Percentiles rank a stretch among this genome's conserved stretches.
Evolutionary conservation across 2,888 invertebrate genomes (phyloP).

Genomic region (Entomobrya proxima): DNA sequence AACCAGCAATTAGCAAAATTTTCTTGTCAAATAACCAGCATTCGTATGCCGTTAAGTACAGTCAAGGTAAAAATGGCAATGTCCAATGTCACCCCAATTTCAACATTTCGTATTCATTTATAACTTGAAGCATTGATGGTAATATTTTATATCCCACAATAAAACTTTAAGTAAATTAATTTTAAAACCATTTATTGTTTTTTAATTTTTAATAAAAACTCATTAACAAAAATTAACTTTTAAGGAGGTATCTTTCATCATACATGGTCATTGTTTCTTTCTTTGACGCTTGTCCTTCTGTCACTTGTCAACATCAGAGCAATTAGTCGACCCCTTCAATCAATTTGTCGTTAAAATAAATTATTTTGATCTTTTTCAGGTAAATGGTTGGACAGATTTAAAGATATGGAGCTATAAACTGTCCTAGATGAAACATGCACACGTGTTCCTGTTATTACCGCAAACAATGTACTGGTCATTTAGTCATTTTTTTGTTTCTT

Average conservation of each 20-base stretch:
- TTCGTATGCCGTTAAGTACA: background rate
- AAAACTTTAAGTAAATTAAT: background rate
- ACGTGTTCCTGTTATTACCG: no score
- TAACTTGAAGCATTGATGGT: background rate
- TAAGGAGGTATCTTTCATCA: no score
- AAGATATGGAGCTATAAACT: no score
- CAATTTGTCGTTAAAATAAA: background rate
- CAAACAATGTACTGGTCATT: no score
- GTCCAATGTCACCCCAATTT: slow-evolving; percentile 8
- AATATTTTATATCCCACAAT: no score
- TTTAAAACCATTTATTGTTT: slow-evolving; percentile 7
- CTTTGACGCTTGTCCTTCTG: background rate
- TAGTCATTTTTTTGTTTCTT: no score
- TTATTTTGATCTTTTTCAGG: no score
- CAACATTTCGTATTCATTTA: background rate
- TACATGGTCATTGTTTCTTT: no score
- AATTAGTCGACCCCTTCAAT: background rate
- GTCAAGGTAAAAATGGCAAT: slow-evolving; percentile 23
- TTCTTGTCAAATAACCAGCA: slow-evolving; percentile 35
- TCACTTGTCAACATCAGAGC: background rate
- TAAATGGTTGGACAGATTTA: no score
- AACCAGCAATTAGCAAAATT: slow-evolving; percentile 52
- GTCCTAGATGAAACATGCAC: no score
- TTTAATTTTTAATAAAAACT: background rate
- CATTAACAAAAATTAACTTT: background rate